These are phyloP conservation scores for Emys orbicularis DNA, from an alignment of 2,797 vertebrate species.

Conservation along the genomic window DNA sequence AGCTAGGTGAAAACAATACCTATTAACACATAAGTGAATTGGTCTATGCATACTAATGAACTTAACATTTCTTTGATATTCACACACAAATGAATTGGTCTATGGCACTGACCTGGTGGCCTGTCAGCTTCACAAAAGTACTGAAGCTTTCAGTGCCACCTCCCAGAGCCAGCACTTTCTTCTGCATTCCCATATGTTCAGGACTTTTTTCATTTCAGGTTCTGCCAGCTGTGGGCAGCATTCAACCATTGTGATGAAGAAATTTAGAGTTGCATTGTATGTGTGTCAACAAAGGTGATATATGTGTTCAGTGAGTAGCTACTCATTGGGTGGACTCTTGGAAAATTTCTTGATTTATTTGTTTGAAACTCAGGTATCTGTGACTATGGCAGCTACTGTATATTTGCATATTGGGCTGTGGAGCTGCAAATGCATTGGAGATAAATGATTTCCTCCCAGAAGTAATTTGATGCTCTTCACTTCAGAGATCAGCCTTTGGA, in stretches of 20 bases:
- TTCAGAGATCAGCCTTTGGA: constrained; percentile 77
- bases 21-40: too few relatives aligned
- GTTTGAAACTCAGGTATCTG: constrained; percentile 51
- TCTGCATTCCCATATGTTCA: constrained; percentile 44
- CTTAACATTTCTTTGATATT: too few relatives aligned
- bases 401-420: constrained; percentile 70
- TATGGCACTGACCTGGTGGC: too few relatives aligned
- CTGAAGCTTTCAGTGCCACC: constrained; percentile 36
- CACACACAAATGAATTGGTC: too few relatives aligned
- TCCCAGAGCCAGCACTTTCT: constrained; percentile 1
- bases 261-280: constrained; percentile 25
- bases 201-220: constrained; percentile 41
- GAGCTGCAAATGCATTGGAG: constrained; percentile 53
- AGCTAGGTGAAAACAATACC: too few relatives aligned
- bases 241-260: constrained; percentile 40
- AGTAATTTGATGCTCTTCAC: constrained; percentile 75
- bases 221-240: constrained; percentile 48
- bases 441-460: constrained; percentile 76
- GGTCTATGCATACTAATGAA: too few relatives aligned
- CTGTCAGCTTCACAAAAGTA: too few relatives aligned
- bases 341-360: not conserved
- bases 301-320: not conserved
- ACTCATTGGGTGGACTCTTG: constrained; percentile 20
- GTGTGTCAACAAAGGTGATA: constrained; percentile 46
- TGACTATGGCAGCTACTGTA: constrained; percentile 59